phyloP scores from a whole-genome alignment of 1,140 invertebrate species.

The Plutomurus gul region DNA sequence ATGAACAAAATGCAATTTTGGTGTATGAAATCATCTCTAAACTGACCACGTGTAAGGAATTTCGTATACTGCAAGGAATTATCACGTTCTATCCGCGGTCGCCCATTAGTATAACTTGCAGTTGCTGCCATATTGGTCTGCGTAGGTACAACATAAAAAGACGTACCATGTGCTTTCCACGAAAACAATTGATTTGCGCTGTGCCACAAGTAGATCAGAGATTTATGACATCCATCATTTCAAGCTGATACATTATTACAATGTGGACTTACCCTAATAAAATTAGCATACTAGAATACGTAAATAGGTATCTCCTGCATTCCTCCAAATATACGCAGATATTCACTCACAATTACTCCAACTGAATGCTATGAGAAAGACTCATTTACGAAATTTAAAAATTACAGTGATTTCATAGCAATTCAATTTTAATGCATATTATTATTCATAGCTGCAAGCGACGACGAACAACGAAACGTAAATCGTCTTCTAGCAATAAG shows the following conservation, averaged over 20 bases:
- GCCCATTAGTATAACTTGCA: background rate
- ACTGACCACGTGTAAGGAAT: too few species aligned
- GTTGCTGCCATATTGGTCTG: background rate
- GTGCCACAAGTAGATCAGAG: background rate
- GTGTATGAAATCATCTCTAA: background rate
- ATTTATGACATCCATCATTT: slow-evolving; percentile 9
- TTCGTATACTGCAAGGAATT: background rate
- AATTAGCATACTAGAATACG: slow-evolving; percentile 5
- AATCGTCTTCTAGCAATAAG: too few species aligned
- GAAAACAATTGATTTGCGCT: background rate
- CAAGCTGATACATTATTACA: background rate
- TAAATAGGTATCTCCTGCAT: too few species aligned
- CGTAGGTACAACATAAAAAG: background rate
- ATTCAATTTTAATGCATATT: slow-evolving; percentile 17
- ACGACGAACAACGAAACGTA: background rate
- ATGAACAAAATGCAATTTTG: slow-evolving; percentile 7
- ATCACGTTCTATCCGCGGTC: background rate
- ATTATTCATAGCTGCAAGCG: background rate
- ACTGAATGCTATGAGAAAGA: background rate
- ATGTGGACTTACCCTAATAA: too few species aligned
- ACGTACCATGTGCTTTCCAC: background rate
- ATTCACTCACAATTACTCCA: background rate
- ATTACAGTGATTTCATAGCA: slow-evolving; percentile 27
- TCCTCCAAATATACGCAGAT: too few species aligned
- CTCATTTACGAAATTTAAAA: slow-evolving; percentile 21